Conservation (phyloP, 2,888 invertebrate genomes). For the Strigamia transsilvanica region DNA sequence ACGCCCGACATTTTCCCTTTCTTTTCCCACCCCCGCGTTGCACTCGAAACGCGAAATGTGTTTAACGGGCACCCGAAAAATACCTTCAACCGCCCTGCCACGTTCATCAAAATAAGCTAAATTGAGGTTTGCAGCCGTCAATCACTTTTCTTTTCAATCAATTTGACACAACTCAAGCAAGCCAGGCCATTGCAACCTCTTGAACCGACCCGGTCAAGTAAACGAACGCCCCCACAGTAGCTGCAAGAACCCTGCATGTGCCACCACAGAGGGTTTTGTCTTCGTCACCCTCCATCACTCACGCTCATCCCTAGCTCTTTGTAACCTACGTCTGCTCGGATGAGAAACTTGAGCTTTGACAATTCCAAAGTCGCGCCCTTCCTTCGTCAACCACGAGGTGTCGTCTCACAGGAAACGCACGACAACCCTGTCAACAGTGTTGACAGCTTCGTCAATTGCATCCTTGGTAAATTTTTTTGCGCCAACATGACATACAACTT, state of each 20-base stretch:
- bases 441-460: conserved; percentile 38
- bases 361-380: conserved; percentile 29
- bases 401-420: conserved; percentile 31
- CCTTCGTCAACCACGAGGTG: conserved; percentile 31
- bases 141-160: conserved; percentile 26
- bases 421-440: conserved; percentile 31
- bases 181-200: neutral
- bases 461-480: neutral
- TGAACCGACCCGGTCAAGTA: neutral
- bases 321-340: conserved; percentile 1
- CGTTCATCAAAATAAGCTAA: neutral
- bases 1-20: neutral
- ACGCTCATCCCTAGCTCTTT: neutral
- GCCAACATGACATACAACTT: neutral
- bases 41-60: neutral
- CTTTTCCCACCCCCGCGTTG: neutral
- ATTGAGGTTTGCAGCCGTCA: conserved; percentile 38
- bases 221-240: conserved; percentile 34
- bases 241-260: neutral
- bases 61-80: neutral
- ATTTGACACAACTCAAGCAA: neutral
- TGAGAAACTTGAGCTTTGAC: conserved; percentile 26
- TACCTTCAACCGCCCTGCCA: conserved; percentile 31
- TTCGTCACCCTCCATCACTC: neutral
- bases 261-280: neutral